phyloP scores from a whole-genome alignment of 2,797 vertebrate genomes.

The Poeciliopsis presidionis region DNA sequence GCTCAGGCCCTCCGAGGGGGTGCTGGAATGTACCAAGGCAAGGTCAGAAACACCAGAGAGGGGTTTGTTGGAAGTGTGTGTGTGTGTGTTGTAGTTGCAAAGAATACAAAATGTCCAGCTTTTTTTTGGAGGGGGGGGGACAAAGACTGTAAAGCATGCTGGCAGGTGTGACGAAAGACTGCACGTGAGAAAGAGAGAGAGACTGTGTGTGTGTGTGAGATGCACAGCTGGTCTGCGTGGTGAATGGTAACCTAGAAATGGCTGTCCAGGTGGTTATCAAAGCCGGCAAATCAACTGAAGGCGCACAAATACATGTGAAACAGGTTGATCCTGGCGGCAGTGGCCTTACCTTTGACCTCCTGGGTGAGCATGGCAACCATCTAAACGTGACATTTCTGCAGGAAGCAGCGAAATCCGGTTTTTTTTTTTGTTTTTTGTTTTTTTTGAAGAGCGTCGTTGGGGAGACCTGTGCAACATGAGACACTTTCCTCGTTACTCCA shows the following conservation, averaged over 20 bases:
- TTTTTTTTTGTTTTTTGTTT: no score
- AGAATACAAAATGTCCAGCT: conserved; percentile 52
- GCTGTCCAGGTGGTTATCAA: conserved; percentile 49
- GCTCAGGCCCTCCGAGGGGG: conserved; percentile 70
- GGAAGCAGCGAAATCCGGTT: conserved; percentile 1
- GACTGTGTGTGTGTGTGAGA: conserved; percentile 1
- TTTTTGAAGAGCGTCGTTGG: neutral
- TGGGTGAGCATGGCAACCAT: neutral
- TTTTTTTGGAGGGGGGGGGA: conserved; percentile 17
- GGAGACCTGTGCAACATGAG: conserved; percentile 40
- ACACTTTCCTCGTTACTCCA: conserved; percentile 33
- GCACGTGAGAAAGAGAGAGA: conserved; percentile 4
- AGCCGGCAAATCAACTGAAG: conserved; percentile 33
- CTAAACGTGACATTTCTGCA: conserved; percentile 3
- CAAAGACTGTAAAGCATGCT: conserved; percentile 57
- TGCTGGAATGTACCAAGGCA: conserved; percentile 80
- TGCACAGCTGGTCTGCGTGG: conserved; percentile 48
- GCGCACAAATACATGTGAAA: conserved; percentile 10
- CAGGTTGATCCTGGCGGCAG: conserved; percentile 22
- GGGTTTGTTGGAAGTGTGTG: conserved; percentile 52
- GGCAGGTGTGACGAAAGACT: conserved; percentile 40
- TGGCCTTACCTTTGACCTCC: conserved; percentile 7
- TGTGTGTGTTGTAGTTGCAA: conserved; percentile 52
- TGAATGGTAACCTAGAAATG: conserved; percentile 52
- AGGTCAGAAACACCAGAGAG: conserved; percentile 73